phyloP scores from a whole-genome alignment of 2,797 vertebrate species.

The Coilia nasus region DNA sequence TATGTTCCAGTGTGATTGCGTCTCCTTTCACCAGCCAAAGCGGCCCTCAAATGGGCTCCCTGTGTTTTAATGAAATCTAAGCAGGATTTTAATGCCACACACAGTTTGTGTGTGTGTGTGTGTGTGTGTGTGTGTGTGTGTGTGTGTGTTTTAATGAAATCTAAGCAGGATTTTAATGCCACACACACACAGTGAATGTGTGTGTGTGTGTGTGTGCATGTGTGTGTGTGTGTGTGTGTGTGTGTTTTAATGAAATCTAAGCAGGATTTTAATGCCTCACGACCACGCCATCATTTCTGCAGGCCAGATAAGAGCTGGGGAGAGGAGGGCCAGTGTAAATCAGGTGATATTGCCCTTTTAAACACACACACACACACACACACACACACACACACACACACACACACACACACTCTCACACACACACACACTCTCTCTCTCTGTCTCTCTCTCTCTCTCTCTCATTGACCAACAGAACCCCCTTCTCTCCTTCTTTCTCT shows the following conservation, averaged over 20 bases:
- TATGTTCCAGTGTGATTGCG: background rate
- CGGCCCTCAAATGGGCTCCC: slow-evolving; percentile 50
- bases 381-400: background rate
- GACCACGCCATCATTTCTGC: slow-evolving; percentile 75
- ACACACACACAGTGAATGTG: background rate
- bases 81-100: slow-evolving; percentile 77
- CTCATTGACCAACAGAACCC: too few relatives aligned
- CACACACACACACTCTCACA: background rate
- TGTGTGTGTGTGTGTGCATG: slow-evolving; percentile 4
- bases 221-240: slow-evolving; percentile 2
- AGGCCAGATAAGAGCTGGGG: slow-evolving; percentile 68
- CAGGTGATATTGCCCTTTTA: slow-evolving; percentile 57
- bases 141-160: slow-evolving; percentile 75
- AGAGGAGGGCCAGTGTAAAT: slow-evolving; percentile 78
- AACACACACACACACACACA: background rate
- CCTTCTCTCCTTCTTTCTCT: too few relatives aligned
- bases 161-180: slow-evolving; percentile 81
- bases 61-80: slow-evolving; percentile 79
- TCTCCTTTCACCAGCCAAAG: background rate
- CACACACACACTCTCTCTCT: background rate
- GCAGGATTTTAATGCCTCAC: slow-evolving; percentile 80
- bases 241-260: slow-evolving; percentile 79
- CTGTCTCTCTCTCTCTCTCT: too few relatives aligned
- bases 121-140: slow-evolving; percentile 5
- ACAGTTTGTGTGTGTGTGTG: background rate